Evolutionary conservation across 2,797 vertebrate species (phyloP).

Genomic region (Cynopterus sphinx): DNA sequence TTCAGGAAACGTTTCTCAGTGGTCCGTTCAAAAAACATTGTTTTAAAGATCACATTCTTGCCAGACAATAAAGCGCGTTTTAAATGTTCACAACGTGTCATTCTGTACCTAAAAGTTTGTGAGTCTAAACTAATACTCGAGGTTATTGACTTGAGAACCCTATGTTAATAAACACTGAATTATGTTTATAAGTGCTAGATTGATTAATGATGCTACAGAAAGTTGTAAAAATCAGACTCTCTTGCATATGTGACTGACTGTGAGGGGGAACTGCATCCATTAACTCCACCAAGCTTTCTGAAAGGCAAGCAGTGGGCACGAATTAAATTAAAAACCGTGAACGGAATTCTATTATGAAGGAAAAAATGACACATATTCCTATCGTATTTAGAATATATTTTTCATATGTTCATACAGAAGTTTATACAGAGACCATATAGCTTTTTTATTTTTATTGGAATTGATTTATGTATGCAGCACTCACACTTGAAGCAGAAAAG

Average conservation of each 20-base stretch:
- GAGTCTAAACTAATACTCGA: constrained; percentile 29
- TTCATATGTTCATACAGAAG: not conserved
- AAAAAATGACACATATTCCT: not conserved
- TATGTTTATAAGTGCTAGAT: constrained; percentile 15
- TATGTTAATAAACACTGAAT: constrained; percentile 44
- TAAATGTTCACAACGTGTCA: not conserved
- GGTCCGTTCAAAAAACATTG: not conserved
- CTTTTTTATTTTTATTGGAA: not conserved
- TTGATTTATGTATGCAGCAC: not conserved
- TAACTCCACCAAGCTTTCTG: not conserved
- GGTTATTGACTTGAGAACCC: constrained; percentile 42
- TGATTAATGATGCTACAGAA: not conserved
- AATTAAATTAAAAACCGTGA: not conserved
- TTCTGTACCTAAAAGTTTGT: not conserved
- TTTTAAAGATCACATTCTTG: not conserved
- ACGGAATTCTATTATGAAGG: not conserved
- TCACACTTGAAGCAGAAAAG: not conserved
- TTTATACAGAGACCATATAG: not conserved
- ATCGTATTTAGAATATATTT: not conserved
- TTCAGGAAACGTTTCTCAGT: constrained; percentile 6
- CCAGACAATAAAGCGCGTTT: not conserved
- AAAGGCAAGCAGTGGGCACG: not conserved
- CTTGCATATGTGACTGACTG: not conserved
- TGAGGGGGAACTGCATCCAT: not conserved
- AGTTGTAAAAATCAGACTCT: not conserved